phyloP scores from a whole-genome alignment of 2,888 invertebrate species.

The Cheilosia vernalis region DNA sequence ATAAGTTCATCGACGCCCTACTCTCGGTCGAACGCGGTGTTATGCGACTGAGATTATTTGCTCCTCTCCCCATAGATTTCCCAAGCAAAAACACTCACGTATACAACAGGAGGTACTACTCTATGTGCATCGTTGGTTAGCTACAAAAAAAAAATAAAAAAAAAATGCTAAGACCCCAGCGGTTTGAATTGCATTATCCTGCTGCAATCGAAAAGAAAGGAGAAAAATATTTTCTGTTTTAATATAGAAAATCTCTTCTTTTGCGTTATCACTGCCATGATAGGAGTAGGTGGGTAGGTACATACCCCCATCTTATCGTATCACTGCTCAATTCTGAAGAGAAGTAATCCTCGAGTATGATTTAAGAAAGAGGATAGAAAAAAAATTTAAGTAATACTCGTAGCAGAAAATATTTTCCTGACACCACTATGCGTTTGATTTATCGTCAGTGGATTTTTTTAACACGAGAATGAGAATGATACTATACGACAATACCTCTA shows the following conservation, averaged over 20 bases:
- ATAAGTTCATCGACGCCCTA: constrained; percentile 39
- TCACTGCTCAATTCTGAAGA: background rate
- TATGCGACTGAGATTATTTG: constrained; percentile 56
- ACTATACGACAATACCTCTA: too few species aligned
- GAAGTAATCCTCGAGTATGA: constrained; percentile 57
- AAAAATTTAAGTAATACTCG: constrained; percentile 1
- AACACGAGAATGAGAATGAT: constrained; percentile 23
- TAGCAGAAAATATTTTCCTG: constrained; percentile 59
- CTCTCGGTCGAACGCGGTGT: constrained; percentile 36
- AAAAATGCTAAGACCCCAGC: constrained; percentile 28
- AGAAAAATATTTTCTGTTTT: constrained; percentile 52
- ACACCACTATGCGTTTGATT: constrained; percentile 71
- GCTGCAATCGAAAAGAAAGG: constrained; percentile 39
- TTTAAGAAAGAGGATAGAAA: constrained; percentile 25
- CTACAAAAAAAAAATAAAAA: background rate
- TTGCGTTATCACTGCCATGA: background rate
- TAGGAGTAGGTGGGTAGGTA: background rate
- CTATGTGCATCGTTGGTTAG: constrained; percentile 12
- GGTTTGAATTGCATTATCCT: constrained; percentile 64
- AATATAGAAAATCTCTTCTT: constrained; percentile 50
- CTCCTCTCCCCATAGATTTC: constrained; percentile 44
- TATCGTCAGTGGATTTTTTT: constrained; percentile 54
- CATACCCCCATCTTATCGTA: background rate
- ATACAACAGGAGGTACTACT: background rate
- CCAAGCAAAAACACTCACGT: constrained; percentile 34